Evolutionary conservation across 1,140 invertebrate species (phyloP).

Genomic region (Conus betulinus): DNA sequence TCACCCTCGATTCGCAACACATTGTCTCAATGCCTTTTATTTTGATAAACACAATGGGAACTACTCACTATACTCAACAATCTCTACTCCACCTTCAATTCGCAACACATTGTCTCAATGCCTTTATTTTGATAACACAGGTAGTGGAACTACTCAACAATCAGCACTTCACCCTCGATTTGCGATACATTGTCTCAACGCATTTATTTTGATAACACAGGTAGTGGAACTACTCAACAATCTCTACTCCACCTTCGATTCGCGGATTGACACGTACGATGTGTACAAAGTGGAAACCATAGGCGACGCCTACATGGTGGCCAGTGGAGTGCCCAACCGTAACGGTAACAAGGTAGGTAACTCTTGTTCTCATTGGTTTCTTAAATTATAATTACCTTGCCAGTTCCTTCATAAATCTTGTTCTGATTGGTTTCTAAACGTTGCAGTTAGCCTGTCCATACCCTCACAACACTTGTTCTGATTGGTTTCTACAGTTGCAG

Average conservation of each 20-base stretch:
- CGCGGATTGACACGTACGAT: slow-evolving; percentile 66
- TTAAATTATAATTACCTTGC: not conserved
- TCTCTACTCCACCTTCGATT: slow-evolving; percentile 66
- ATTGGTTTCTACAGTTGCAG: no score
- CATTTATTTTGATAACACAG: slow-evolving; percentile 46
- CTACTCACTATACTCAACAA: slow-evolving; percentile 66
- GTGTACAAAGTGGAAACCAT: slow-evolving; percentile 74
- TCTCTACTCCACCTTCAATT: slow-evolving; percentile 66
- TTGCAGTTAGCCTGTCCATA: no score
- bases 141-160: slow-evolving; percentile 77
- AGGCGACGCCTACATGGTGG: slow-evolving; percentile 73
- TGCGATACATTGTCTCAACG: slow-evolving; percentile 47
- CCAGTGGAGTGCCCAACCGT: slow-evolving; percentile 57
- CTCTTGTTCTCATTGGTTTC: not conserved
- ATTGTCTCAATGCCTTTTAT: no score
- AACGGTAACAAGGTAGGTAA: slow-evolving; percentile 55
- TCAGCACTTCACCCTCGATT: slow-evolving; percentile 65
- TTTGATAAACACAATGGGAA: no score
- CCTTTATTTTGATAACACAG: no score
- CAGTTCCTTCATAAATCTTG: no score
- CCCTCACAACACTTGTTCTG: no score
- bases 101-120: no score
- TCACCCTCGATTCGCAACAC: slow-evolving; percentile 61
- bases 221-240: slow-evolving; percentile 77
- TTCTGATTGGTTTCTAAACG: no score